Percentiles rank a stretch among this genome's conserved stretches.
Evolutionary conservation across 2,888 invertebrate genomes (phyloP).

Genomic region (Coleophora deauratella): DNA sequence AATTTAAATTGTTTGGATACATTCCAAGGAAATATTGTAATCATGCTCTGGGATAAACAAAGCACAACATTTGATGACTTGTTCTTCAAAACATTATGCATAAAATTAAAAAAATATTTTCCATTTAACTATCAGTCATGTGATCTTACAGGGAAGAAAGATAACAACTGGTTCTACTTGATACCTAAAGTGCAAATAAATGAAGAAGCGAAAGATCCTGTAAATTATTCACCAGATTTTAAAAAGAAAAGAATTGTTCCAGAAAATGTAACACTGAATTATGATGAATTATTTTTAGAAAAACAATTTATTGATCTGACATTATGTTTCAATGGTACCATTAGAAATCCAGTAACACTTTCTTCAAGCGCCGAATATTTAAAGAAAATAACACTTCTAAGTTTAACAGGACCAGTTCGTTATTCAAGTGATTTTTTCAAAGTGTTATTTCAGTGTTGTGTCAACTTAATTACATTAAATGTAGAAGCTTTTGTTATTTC

Average conservation of each 20-base stretch:
- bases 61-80: constrained; percentile 33
- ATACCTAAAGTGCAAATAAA: constrained; percentile 15
- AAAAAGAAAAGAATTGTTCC: constrained; percentile 32
- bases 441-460: constrained; percentile 40
- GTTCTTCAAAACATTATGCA: constrained; percentile 38
- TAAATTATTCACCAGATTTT: constrained; percentile 11
- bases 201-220: constrained; percentile 4
- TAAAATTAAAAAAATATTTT: constrained; percentile 32
- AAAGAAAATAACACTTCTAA: constrained; percentile 47
- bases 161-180: constrained; percentile 34
- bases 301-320: constrained; percentile 13
- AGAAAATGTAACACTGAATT: constrained; percentile 29
- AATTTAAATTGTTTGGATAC: constrained; percentile 14
- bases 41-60: constrained; percentile 45
- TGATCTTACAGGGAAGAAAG: constrained; percentile 9
- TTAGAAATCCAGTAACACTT: constrained; percentile 29
- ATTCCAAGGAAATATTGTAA: constrained; percentile 26
- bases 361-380: constrained; percentile 32
- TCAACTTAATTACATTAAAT: constrained; percentile 41
- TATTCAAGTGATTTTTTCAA: constrained; percentile 45
- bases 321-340: not conserved
- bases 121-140: constrained; percentile 24
- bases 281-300: constrained; percentile 38
- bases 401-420: constrained; percentile 34
- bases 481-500: constrained; percentile 29